Evolutionary conservation across 2,888 invertebrate genomes (phyloP), one percentile per base, ranked within the genome.

Genomic region (Acrobasis repandana): DNA sequence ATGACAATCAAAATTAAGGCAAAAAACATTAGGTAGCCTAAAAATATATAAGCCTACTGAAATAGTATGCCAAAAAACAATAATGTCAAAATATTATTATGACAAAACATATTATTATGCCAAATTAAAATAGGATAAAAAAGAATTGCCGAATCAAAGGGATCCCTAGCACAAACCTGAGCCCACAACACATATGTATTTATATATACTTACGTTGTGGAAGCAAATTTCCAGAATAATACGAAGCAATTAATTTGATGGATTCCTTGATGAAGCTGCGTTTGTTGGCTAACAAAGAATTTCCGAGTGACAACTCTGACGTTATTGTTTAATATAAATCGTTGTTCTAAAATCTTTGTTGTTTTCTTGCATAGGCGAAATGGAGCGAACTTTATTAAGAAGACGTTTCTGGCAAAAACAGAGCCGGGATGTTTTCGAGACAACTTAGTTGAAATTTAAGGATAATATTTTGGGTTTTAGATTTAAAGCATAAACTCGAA

Each of bases 341-440:
- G 60, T 67, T 63, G 57, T 61, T 61, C 43, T 28, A 34, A 59
- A 61, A 64, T 65, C 67, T 65, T 63, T 61, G 64, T 57, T 61
- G 58, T 62, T 66, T 66, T 61, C 65, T 61, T 67, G 58, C 60
- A 60, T 62, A 58, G 62, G 50, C 51, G 60, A 63, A 65, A 65
- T 46, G 18, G 49, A 49, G 48, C 58, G 36, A 58, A 58, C 58
- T 49, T 49, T 36, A 48, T 36, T 49, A 50, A 20, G 38, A 16
- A 18, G 38, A 18, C 38, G 9, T 16, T 36, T 36, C 18, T 15
- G 10, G 20, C 38, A 38, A 54, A 54, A 74, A 83, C 80, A 82
- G 80, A 83, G 75, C 69, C 71, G 65, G 63, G 79, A 82, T 82
- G 75, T 77, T 82, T 83, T 84, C 82, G 61, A 64, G 46, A 59